Evolutionary conservation across 2,797 vertebrate genomes (phyloP), one percentile per base, ranked within the genome.

Genomic region (Malurus splendens): DNA sequence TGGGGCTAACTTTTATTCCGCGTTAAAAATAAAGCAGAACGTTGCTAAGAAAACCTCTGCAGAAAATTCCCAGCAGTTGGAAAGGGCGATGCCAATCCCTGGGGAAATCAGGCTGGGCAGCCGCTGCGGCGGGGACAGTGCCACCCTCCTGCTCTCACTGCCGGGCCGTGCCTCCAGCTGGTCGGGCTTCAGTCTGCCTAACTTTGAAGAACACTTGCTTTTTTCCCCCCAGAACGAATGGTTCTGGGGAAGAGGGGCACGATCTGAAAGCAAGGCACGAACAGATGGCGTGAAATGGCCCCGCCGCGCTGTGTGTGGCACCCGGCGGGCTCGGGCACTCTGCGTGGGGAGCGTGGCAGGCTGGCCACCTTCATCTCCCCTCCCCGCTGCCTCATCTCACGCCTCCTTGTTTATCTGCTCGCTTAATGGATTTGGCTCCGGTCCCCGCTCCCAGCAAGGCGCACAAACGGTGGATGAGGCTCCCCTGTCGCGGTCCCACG

Each of bases 1-100:
- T 7, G 44, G 55, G 33, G 28, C 33, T 71, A 36, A 60, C 55
- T 68, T 81, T 60, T 78, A 72, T 50, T 65, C 77, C 0, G 0
- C 0, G 24, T 90, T 91, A 84, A 90, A 92, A 93, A 93, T 82
- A 92, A 93, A 88, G 84, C 39, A 32, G 89, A 85, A 33, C 1
- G 62, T 67, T 61, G 59, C 91, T 89, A 90, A 87, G 50, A 90
- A 89, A 93, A 72, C 55, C 76, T 86, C 86, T 6, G 47, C 59
- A 51, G 66, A 82, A 84, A 81, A 88, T 86, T 92, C 89, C 81
- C 88, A 88, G 86, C 83, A 48, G 33, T 36, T 75, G 52, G 83
- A 88, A 84, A 91, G 78, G 71, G 87, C 86, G 73, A 0, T 18
- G 84, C 52, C 19, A 8, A 5, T 89, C 90, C 68, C 86, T 17